These are phyloP conservation scores for Aegotheles bennettii DNA, from an alignment of 2,113 vertebrate species.

Conservation along the genomic window DNA sequence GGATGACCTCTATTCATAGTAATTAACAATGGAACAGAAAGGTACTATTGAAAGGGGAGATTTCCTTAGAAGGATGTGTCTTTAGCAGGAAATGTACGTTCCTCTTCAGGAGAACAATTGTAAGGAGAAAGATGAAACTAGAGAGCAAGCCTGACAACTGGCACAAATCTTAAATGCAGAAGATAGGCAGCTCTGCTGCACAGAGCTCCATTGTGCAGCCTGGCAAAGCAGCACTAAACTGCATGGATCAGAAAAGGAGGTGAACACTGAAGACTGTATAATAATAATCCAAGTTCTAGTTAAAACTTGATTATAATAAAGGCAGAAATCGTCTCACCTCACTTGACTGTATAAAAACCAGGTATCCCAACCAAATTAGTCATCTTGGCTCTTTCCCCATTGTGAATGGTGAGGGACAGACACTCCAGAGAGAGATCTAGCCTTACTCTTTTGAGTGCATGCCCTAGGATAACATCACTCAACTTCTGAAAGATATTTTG, in stretches of 20 bases:
- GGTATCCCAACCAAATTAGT: not conserved
- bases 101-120: not conserved
- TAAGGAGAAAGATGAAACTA: not conserved
- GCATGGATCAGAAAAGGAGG: not conserved
- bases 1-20: not conserved
- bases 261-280: not conserved
- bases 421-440: not conserved
- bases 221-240: not conserved
- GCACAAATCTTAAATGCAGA: not conserved
- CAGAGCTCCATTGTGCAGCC: accelerated
- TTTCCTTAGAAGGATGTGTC: not conserved
- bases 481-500: not conserved
- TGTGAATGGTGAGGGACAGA: not conserved
- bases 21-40: not conserved
- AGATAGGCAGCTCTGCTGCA: not conserved
- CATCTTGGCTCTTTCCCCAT: not conserved
- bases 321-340: not conserved
- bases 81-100: not conserved
- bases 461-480: not conserved
- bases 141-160: not conserved
- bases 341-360: not conserved
- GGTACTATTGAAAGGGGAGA: not conserved
- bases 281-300: not conserved
- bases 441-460: not conserved
- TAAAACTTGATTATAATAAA: not conserved